phyloP scores from a whole-genome alignment of 2,113 vertebrate species.

The Caracal caracal region DNA sequence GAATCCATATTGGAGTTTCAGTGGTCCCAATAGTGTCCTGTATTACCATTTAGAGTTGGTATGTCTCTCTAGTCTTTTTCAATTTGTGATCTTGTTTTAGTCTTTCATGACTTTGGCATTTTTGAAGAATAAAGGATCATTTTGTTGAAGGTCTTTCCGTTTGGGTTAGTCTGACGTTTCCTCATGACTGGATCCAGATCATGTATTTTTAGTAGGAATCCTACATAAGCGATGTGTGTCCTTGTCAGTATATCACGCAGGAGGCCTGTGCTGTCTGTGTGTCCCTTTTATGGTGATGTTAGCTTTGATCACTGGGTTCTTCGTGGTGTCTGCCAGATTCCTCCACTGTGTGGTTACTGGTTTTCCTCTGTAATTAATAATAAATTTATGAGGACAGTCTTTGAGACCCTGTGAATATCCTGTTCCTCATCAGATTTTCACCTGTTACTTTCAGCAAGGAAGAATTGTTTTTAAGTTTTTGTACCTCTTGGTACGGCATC shows the following conservation, averaged over 20 bases:
- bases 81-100: conserved; percentile 5
- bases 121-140: background rate
- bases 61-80: background rate
- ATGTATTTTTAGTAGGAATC: background rate
- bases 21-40: background rate
- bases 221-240: accelerated
- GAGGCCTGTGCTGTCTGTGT: accelerated
- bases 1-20: background rate
- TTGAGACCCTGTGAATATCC: background rate
- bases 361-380: background rate
- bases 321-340: background rate
- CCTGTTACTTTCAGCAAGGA: background rate
- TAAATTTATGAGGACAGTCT: background rate
- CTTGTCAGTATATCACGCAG: background rate
- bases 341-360: background rate
- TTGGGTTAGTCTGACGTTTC: background rate
- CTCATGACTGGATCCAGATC: background rate
- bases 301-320: background rate
- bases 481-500: background rate
- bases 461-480: background rate
- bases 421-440: background rate
- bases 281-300: background rate
- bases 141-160: background rate
- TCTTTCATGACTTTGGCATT: background rate
- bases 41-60: background rate